A percentile compares a stretch with the other conserved stretches of the same genome.
These are phyloP conservation scores for Hoplostethus atlanticus DNA, from an alignment of 2,797 vertebrate genomes.

Conservation along the genomic window DNA sequence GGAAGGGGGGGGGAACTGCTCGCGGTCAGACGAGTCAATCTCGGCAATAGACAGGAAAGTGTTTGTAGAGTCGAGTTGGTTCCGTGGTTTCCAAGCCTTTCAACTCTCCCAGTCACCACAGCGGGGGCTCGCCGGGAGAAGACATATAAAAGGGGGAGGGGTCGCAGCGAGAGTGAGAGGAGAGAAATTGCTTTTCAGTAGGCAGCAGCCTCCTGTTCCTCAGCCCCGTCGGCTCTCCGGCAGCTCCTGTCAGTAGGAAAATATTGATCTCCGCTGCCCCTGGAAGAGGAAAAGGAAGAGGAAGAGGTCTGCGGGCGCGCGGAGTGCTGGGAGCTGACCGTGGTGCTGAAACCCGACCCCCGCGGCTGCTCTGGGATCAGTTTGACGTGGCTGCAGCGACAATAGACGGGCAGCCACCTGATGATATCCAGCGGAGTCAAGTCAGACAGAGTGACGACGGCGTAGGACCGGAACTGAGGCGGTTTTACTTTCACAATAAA, in stretches of 20 bases:
- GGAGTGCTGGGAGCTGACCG: conserved; percentile 55
- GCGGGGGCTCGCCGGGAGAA: conserved; percentile 36
- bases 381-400: conserved; percentile 14
- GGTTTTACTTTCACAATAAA: conserved; percentile 43
- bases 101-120: conserved; percentile 30
- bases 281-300: too few species aligned
- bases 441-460: neutral
- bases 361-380: conserved; percentile 55
- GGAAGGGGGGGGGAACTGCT: neutral
- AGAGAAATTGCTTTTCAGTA: neutral
- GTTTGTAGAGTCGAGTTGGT: conserved; percentile 1
- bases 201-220: conserved; percentile 33
- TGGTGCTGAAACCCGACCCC: conserved; percentile 61
- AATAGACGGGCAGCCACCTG: conserved; percentile 60
- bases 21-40: conserved; percentile 12
- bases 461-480: conserved; percentile 36
- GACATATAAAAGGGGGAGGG: conserved; percentile 51
- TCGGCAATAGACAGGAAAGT: conserved; percentile 4
- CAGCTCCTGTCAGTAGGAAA: conserved; percentile 2
- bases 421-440: conserved; percentile 55
- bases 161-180: conserved; percentile 25
- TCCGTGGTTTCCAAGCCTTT: conserved; percentile 29
- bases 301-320: too few species aligned
- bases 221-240: neutral
- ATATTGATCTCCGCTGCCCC: too few species aligned